Base-by-base conservation (phyloP, 1,140 invertebrate species). In the Pectinophora gossypiella region DNA sequence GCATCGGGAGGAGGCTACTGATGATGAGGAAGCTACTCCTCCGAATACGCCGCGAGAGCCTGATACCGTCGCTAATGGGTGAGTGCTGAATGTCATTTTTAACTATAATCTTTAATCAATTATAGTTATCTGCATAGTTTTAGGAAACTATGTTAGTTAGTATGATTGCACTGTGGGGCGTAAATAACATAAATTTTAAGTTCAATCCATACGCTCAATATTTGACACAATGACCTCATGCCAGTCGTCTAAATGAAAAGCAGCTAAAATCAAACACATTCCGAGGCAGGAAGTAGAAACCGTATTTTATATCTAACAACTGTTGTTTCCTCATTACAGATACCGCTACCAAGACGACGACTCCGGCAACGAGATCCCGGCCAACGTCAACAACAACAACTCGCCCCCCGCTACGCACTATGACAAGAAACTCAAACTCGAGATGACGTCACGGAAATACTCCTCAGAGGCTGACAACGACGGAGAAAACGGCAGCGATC, bases 401-500 rank as follows among this genome's bases (percentile, higher is more conserved):
- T 85, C 88, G 6, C 68, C 76, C 22, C 81, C 83, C 1, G 66
- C 78, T 16, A 70, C 59, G n/a, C 75, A 74, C 2, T 75, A 88
- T 75, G 63, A 90, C 72, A 75, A 91, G 85, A 66, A 91, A 84
- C 76, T 90, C 80, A 82, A 89, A 58, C 65, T 89, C 10, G 56
- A 83, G 54, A 85, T 84, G 82, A 83, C 67, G 19, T 79, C 80
- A 20, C 78, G 87, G 54, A 90, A 88, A 58, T 80, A 85, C 46
- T 79, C 81, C 0, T 73, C 79, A n/a, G 75, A 89, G 72, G 68
- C 49, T 12, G 82, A 85, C 51, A 88, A 88, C 21, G 89, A 90
- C 59, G 82, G 76, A 2, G 90, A 91, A 65, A 90, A 90, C 54
- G 90, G 92, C 36, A 90, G 90, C 49, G 95, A 97, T 72, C 88